Conservation (phyloP, 2,797 vertebrate species). For the Gallinago solitaria region DNA sequence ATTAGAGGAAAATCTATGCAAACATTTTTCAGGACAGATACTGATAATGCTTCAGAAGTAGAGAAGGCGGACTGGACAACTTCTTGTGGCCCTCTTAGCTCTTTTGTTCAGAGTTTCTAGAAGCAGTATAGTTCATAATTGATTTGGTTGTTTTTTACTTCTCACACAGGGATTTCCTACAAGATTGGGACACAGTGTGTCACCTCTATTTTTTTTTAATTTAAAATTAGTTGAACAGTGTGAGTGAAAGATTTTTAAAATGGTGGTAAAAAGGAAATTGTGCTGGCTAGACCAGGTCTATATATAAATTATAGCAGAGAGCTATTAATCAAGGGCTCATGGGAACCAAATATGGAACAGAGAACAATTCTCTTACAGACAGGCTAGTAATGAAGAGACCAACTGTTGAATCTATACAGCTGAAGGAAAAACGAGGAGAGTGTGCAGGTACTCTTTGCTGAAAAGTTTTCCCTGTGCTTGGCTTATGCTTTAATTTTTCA, state of each 20-base stretch:
- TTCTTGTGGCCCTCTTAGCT: not conserved
- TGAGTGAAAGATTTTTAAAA: not conserved
- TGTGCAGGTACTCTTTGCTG: not conserved
- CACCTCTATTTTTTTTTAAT: not conserved
- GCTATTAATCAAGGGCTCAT: not conserved
- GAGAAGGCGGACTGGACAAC: fast-evolving
- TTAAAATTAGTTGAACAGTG: not conserved
- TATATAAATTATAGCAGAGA: not conserved
- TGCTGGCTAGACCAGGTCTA: not conserved
- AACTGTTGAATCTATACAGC: not conserved
- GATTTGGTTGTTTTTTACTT: not conserved
- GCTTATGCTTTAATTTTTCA: not conserved
- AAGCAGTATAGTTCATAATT: not conserved
- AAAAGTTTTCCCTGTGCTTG: not conserved
- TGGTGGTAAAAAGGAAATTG: not conserved
- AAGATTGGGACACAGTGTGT: not conserved
- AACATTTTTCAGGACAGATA: not conserved
- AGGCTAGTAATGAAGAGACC: not conserved
- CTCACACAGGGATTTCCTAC: not conserved
- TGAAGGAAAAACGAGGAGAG: not conserved
- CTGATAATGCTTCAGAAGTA: not conserved
- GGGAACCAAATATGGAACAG: not conserved
- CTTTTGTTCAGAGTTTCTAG: not conserved
- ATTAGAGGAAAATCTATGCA: not conserved
- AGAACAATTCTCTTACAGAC: not conserved